Base-by-base conservation (phyloP, 2,888 invertebrate species). In the Ophraella communa region DNA sequence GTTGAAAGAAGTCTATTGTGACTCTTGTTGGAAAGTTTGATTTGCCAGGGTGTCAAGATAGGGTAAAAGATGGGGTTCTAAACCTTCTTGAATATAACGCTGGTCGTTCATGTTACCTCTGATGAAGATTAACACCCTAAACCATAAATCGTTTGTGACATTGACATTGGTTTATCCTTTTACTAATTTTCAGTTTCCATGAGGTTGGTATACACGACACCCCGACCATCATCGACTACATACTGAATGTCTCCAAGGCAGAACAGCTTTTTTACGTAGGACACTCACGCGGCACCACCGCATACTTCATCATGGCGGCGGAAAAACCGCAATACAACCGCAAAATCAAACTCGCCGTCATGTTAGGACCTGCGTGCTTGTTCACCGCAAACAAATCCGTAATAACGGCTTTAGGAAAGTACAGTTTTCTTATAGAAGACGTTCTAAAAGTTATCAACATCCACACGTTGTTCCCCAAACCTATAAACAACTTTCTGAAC, bases 201-300 rank as follows among this genome's bases (percentile, higher is more conserved):
- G 90, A 93, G 77, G 92, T 94, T 78, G 92, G 90, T 0, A 80
- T 86, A 61, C 87, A 84, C 68, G 96, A 96, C 80, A 77, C 95
- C 35, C 93, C 95, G 0, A 87, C 91, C 0, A 90, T 89, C 82
- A 89, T 96, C 51, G 90, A 95, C 77, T 87, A 89, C 74, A 84
- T 89, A 23, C 79, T 90, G 1, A 72, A 78, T 0, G 56, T 69
- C 0, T 90, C 92, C 0, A 84, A 85, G 0, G 82, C 85, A 18
- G 69, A 84, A 0, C 83, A 88, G 52, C 73, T 95, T 0, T 89
- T 89, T 72, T 94, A 93, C 76, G 82, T 93, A 0, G 95, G 94
- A 0, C 92, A 94, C 77, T 94, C 93, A 0, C 88, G 89, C 79
- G 94, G 93, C 2, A 87, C 89, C 0, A 89, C 90, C 0, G 74